Conservation (phyloP, 2,888 invertebrate genomes). For the Byasa hedistus region DNA sequence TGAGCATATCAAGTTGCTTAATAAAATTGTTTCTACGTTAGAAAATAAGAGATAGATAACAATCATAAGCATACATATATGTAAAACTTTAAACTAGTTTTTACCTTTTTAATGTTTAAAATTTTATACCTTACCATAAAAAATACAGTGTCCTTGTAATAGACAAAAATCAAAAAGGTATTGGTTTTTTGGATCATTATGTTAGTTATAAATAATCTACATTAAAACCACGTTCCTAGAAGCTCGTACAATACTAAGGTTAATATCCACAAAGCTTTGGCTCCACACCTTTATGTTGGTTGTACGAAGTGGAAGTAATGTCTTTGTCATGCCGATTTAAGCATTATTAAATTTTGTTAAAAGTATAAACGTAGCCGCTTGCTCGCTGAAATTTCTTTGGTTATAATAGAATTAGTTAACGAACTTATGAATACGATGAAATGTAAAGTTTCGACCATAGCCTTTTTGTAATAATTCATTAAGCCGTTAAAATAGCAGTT, state of each 20-base stretch:
- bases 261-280: background rate
- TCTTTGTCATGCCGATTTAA: background rate
- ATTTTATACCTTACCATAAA: too few relatives aligned
- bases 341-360: background rate
- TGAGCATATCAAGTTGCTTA: too few relatives aligned
- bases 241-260: background rate
- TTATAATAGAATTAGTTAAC: constrained; percentile 1
- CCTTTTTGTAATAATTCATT: background rate
- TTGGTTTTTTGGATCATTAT: too few relatives aligned
- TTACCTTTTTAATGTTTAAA: too few relatives aligned
- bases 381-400: background rate
- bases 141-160: too few relatives aligned
- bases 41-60: too few relatives aligned
- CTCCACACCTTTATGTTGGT: background rate
- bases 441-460: background rate
- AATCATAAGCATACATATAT: too few relatives aligned
- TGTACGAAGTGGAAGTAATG: background rate
- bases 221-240: background rate
- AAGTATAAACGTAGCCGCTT: background rate
- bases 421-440: background rate
- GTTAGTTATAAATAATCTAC: too few relatives aligned
- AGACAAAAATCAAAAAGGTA: too few relatives aligned
- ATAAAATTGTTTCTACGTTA: too few relatives aligned
- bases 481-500: too few relatives aligned
- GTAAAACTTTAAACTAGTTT: too few relatives aligned